Evolutionary conservation across 2,797 vertebrate genomes (phyloP).

Genomic region (Chromis chromis): DNA sequence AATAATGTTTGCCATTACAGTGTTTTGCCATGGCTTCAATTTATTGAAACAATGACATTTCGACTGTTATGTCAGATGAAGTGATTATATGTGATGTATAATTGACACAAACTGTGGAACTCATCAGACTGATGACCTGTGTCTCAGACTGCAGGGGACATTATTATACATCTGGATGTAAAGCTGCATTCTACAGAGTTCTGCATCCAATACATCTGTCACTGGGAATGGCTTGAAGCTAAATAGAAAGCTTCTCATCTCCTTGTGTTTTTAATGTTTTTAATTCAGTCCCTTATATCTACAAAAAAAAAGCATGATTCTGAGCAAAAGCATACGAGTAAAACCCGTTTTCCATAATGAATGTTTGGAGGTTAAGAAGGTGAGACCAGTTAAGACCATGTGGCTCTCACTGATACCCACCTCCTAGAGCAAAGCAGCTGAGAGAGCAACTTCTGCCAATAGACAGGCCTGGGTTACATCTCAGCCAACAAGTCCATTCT

Average conservation of each 20-base stretch:
- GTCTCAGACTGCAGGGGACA: background rate
- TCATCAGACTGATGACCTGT: background rate
- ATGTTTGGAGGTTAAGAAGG: conserved; percentile 85
- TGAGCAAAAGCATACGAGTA: no score
- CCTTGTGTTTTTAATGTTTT: no score
- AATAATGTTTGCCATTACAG: background rate
- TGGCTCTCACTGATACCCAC: conserved; percentile 84
- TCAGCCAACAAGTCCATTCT: conserved; percentile 60
- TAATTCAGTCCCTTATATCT: no score
- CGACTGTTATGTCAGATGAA: background rate
- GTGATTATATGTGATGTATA: background rate
- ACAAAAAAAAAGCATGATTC: no score
- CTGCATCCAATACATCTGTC: background rate
- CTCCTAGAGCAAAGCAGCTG: conserved; percentile 82
- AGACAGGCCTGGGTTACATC: conserved; percentile 75
- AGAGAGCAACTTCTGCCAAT: conserved; percentile 75
- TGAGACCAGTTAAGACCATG: conserved; percentile 80
- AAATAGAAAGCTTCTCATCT: no score
- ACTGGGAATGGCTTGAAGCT: no score
- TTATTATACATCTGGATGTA: background rate
- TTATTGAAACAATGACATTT: background rate
- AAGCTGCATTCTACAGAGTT: background rate
- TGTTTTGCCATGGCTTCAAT: background rate
- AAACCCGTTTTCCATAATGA: background rate
- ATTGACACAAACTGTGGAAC: background rate